Evolutionary conservation across 2,888 invertebrate genomes (phyloP).

Genomic region (Asteroscopus sphinx): DNA sequence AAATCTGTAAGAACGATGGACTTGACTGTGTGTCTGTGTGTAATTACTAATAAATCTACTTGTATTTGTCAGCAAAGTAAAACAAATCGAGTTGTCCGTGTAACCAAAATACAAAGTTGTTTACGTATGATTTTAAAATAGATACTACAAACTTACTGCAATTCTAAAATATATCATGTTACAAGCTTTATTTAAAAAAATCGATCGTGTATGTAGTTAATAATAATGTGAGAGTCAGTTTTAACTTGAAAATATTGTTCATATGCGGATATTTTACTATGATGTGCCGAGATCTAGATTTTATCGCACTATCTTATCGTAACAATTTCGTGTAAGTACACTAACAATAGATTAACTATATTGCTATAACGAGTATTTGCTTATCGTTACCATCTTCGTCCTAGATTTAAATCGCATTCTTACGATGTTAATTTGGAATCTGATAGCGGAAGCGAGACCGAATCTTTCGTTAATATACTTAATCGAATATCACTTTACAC

Average conservation of each 20-base stretch:
- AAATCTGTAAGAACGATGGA: conserved; percentile 2
- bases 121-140: neutral
- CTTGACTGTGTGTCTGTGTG: conserved; percentile 1
- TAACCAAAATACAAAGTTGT: conserved; percentile 2
- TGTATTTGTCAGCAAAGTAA: neutral
- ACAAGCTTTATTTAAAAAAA: neutral
- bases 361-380: conserved; percentile 33
- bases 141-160: neutral
- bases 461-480: neutral
- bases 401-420: conserved; percentile 35
- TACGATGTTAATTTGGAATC: neutral
- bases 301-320: conserved; percentile 26
- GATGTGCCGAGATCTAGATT: conserved; percentile 24
- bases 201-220: neutral
- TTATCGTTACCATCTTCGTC: conserved; percentile 21
- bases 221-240: neutral
- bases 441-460: neutral
- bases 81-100: neutral
- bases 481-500: no score
- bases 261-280: conserved; percentile 22
- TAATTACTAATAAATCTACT: neutral
- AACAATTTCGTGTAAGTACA: conserved; percentile 16
- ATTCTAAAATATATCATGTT: conserved; percentile 6
- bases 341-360: conserved; percentile 32
- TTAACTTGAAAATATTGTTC: conserved; percentile 1